Evolutionary conservation across 2,888 invertebrate genomes (phyloP), one percentile per base, ranked within the genome.

Genomic region (Hyppa rectilinea): DNA sequence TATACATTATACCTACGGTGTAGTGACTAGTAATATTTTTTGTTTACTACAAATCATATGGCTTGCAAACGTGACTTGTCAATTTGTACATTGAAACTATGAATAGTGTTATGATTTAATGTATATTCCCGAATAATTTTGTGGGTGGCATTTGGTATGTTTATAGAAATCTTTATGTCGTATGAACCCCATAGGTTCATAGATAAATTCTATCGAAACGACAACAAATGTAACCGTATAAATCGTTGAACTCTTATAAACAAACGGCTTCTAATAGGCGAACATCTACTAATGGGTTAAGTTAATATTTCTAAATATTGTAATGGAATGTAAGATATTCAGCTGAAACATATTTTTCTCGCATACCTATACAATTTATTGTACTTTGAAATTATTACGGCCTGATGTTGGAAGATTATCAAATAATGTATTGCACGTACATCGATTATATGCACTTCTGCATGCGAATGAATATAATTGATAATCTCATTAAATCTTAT

Each of bases 21-120:
- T n/a, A 50, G 29, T 38, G 17, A 34, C 14, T 62, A 52, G 73
- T 60, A 23, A 66, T 73, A 43, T 66, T 74, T 80, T 82, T 79
- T 84, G 67, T 72, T 82, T 63, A 55, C 61, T 40, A 47, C 50
- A 52, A 81, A 79, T 81, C 68, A 67, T 60, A 68, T 43, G 67
- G 56, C 72, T 63, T 55, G 63, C 29, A 63, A 78, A 82, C 82
- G 82, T 82, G 82, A 78, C 82, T 78, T 40, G 50, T 34, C 29
- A 69, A 68, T 68, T 67, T 65, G 50, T 63, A 69, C 50, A 31
- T 55, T 47, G 20, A n/a, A 20, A 43, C 7, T 40, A 52, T 62
- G 60, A 53, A 59, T 53, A 34, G n/a, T 53, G 12, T 31, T 45
- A 49, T 61, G 23, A 62, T 59, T 59, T 45, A 62, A 9, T 43